phyloP scores from a whole-genome alignment of 2,113 vertebrate species.

The Mellivora capensis region DNA sequence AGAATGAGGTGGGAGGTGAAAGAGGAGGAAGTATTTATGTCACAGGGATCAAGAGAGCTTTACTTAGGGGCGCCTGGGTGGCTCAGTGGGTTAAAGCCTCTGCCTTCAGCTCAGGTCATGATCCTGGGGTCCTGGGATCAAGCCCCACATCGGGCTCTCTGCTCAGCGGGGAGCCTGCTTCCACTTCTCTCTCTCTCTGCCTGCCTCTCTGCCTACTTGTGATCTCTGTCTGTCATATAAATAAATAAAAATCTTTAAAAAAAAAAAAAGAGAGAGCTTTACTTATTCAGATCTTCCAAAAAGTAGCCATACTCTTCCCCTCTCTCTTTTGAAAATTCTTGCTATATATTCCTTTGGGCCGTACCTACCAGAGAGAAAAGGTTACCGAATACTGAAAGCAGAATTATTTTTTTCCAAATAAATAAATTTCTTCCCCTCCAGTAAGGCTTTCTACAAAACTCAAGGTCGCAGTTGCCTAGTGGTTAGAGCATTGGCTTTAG shows the following conservation, averaged over 20 bases:
- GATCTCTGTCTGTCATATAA: no score
- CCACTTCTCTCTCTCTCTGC: no score
- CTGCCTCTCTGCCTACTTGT: no score
- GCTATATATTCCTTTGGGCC: not conserved
- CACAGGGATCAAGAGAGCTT: not conserved
- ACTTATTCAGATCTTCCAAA: not conserved
- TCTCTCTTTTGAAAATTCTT: not conserved
- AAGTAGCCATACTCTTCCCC: not conserved
- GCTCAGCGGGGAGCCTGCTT: no score
- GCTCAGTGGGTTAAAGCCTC: no score
- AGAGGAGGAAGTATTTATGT: not conserved
- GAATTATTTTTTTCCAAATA: not conserved
- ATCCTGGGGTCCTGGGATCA: no score
- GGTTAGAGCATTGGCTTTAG: not conserved
- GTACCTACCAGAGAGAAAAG: not conserved
- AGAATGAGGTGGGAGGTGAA: not conserved
- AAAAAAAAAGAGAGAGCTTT: not conserved
- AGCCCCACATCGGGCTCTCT: no score
- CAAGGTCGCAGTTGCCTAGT: not conserved
- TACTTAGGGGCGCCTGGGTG: no score
- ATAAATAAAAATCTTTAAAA: no score
- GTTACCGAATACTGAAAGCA: not conserved
- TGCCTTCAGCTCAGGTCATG: no score
- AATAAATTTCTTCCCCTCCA: not conserved
- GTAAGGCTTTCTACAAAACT: not conserved